Evolutionary conservation across 2,113 vertebrate species (phyloP).

Genomic region (Nycticryphes semicollaris): DNA sequence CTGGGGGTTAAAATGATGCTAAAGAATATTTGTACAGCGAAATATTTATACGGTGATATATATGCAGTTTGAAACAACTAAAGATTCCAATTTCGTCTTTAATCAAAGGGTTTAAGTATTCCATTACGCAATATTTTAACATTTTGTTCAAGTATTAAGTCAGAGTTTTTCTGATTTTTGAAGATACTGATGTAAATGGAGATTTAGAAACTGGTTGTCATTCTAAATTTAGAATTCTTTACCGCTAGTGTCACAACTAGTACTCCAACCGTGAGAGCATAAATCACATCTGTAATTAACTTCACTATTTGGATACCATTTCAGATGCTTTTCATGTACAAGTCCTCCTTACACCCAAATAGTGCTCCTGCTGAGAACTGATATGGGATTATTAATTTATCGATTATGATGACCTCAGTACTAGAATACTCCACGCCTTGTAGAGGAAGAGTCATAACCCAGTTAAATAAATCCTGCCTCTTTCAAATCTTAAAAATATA

Average conservation of each 20-base stretch:
- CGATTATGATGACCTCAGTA: background rate
- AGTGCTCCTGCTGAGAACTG: background rate
- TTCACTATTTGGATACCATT: background rate
- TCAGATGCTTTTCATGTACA: background rate
- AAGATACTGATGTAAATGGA: background rate
- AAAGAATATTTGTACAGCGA: background rate
- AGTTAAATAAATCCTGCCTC: background rate
- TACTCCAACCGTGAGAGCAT: background rate
- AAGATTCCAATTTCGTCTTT: background rate
- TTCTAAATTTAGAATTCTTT: background rate
- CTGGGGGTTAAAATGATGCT: background rate
- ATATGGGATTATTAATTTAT: background rate
- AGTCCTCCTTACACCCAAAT: background rate
- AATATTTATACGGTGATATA: background rate
- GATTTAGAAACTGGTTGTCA: background rate
- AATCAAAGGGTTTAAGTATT: background rate
- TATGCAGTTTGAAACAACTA: background rate
- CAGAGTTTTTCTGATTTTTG: background rate
- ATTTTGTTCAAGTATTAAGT: background rate
- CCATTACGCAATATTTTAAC: background rate
- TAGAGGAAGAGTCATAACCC: background rate
- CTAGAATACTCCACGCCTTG: background rate
- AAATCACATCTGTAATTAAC: background rate
- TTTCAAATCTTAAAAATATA: background rate
- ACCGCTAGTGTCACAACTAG: background rate